Percentiles rank a stretch among this genome's conserved stretches.
These are phyloP conservation scores for Isotomurus palustris DNA, from an alignment of 2,888 invertebrate genomes.

Conservation along the genomic window DNA sequence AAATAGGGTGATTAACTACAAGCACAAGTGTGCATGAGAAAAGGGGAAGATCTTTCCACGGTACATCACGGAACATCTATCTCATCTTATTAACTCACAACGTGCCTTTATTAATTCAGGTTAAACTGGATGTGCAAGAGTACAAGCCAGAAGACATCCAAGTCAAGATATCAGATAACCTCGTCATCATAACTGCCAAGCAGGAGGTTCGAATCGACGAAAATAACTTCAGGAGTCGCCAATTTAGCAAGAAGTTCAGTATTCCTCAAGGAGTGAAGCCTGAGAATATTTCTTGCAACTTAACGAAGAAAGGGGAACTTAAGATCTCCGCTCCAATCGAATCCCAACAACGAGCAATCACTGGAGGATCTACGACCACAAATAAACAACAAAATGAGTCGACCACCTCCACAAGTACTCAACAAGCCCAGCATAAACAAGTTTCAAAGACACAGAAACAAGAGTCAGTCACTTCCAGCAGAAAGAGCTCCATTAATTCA, in stretches of 20 bases:
- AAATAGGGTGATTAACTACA: not conserved
- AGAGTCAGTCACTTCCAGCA: not conserved
- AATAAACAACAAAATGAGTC: not conserved
- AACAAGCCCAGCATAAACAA: not conserved
- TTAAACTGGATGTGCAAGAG: slow-evolving; percentile 16
- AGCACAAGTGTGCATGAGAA: too few species aligned
- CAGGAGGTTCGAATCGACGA: slow-evolving; percentile 18
- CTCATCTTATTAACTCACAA: too few species aligned
- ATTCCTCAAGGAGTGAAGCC: slow-evolving; percentile 26
- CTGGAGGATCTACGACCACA: not conserved
- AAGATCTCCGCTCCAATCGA: slow-evolving; percentile 11
- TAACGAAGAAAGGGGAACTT: slow-evolving; percentile 6
- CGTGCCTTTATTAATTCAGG: too few species aligned
- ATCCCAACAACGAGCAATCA: not conserved
- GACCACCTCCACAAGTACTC: not conserved
- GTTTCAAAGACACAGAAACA: not conserved
- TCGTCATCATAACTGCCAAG: slow-evolving; percentile 17
- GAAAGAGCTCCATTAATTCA: slow-evolving; percentile 4
- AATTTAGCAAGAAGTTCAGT: slow-evolving; percentile 24
- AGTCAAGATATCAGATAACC: slow-evolving; percentile 25
- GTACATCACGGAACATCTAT: too few species aligned
- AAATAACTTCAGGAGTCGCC: slow-evolving; percentile 8
- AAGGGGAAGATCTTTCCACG: too few species aligned
- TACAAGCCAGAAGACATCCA: slow-evolving; percentile 26
- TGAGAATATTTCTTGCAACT: slow-evolving; percentile 12